A percentile compares a stretch with the other conserved stretches of the same genome.
phyloP scores from a whole-genome alignment of 2,797 vertebrate genomes.

The Gastrophryne carolinensis region DNA sequence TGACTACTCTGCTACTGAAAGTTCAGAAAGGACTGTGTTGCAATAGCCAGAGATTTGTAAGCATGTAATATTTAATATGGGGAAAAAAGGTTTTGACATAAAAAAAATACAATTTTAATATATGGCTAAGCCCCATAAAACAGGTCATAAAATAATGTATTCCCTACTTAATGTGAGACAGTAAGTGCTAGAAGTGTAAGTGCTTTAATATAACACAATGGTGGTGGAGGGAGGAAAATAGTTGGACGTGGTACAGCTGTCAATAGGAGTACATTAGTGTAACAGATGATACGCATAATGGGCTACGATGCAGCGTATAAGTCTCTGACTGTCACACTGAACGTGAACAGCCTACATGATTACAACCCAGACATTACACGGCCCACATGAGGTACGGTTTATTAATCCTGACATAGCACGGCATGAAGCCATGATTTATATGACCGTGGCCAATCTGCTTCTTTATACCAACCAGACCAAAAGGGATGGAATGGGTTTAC shows the following conservation, averaged over 20 bases:
- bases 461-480: neutral
- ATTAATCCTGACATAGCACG: constrained; percentile 40
- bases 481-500: neutral
- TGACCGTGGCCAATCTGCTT: constrained; percentile 7
- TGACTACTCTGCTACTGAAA: neutral
- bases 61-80: neutral
- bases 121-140: constrained; percentile 10
- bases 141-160: constrained; percentile 16
- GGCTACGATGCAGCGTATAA: constrained; percentile 15
- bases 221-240: constrained; percentile 2
- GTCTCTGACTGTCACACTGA: constrained; percentile 29
- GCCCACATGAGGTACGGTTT: constrained; percentile 13
- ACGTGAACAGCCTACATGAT: constrained; percentile 43
- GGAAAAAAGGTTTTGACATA: too few species aligned
- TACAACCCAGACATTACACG: constrained; percentile 40
- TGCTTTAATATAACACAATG: constrained; percentile 28
- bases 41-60: neutral
- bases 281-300: constrained; percentile 41
- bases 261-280: constrained; percentile 43
- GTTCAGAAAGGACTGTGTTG: neutral
- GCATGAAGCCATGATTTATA: constrained; percentile 37
- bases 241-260: constrained; percentile 14
- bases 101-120: neutral
- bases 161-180: constrained; percentile 19
- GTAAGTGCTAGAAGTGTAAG: constrained; percentile 8